These are phyloP conservation scores for Brachynemurus nebulosus DNA, from an alignment of 2,888 invertebrate genomes.

Conservation along the genomic window DNA sequence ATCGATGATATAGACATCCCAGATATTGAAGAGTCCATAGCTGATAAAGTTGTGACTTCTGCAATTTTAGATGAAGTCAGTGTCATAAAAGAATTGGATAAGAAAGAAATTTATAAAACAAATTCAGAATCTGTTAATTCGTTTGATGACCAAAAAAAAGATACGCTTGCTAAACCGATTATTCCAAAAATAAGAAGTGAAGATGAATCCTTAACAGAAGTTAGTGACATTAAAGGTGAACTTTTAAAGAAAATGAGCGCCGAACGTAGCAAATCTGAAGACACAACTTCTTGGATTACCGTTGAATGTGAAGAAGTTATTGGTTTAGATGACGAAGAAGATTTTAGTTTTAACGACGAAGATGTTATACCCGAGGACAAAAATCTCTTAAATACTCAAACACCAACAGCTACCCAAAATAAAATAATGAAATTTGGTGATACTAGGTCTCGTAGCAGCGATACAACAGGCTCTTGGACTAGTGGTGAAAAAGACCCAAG, in stretches of 20 bases:
- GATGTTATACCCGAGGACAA: neutral
- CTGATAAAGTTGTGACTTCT: no score
- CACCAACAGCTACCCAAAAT: constrained; percentile 22
- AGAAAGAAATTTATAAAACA: constrained; percentile 22
- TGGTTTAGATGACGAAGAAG: constrained; percentile 39
- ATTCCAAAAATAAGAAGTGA: constrained; percentile 38
- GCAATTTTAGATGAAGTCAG: no score
- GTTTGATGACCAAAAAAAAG: constrained; percentile 22
- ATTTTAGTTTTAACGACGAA: constrained; percentile 15
- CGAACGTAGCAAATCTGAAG: constrained; percentile 47
- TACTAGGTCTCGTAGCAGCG: constrained; percentile 64
- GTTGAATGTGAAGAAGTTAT: constrained; percentile 52
- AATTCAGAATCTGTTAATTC: constrained; percentile 30
- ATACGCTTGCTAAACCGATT: neutral
- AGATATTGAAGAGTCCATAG: neutral
- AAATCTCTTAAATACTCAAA: neutral
- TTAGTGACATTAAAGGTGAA: constrained; percentile 42
- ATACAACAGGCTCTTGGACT: constrained; percentile 62
- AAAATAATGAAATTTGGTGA: constrained; percentile 51
- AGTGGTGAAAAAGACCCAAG: constrained; percentile 60
- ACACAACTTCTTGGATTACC: constrained; percentile 53
- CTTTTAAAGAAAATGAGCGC: constrained; percentile 32
- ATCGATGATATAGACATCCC: constrained; percentile 3
- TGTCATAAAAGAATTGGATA: no score
- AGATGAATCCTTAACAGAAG: constrained; percentile 54